A percentile compares a stretch with the other conserved stretches of the same genome.
Evolutionary conservation across 2,797 vertebrate genomes (phyloP).

Genomic region (Pterois miles): DNA sequence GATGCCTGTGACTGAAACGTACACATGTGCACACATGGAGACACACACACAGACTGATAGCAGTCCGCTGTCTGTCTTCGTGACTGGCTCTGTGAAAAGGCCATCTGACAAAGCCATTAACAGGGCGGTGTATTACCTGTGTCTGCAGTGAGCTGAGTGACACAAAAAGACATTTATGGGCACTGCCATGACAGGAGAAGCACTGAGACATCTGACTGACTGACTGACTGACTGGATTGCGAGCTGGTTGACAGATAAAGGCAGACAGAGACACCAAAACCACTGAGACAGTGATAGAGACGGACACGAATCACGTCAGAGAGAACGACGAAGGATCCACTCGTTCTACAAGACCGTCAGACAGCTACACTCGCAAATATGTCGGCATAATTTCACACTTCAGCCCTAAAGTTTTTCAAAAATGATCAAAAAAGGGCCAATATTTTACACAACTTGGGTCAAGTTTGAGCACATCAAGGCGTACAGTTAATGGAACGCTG

Average conservation of each 20-base stretch:
- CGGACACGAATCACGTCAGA: conserved; percentile 34
- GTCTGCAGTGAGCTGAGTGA: conserved; percentile 71
- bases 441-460: conserved; percentile 32
- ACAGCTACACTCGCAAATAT: conserved; percentile 11
- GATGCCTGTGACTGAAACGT: conserved; percentile 63
- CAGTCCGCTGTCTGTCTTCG: conserved; percentile 65
- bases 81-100: conserved; percentile 77
- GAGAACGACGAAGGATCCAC: conserved; percentile 25
- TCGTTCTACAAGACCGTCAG: conserved; percentile 9
- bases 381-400: conserved; percentile 35
- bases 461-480: conserved; percentile 27
- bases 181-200: conserved; percentile 69
- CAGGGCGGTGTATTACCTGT: conserved; percentile 77
- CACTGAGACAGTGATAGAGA: conserved; percentile 52
- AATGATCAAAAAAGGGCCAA: conserved; percentile 43
- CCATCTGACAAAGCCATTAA: conserved; percentile 85
- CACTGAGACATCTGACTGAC: conserved; percentile 62
- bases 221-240: conserved; percentile 48
- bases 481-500: conserved; percentile 27
- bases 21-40: conserved; percentile 30
- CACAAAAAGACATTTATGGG: conserved; percentile 77
- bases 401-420: conserved; percentile 34
- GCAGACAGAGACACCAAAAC: conserved; percentile 50
- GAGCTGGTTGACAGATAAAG: conserved; percentile 57
- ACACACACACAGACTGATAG: conserved; percentile 57